Evolutionary conservation across 2,797 vertebrate species (phyloP).

Genomic region (Rallus crepitans): DNA sequence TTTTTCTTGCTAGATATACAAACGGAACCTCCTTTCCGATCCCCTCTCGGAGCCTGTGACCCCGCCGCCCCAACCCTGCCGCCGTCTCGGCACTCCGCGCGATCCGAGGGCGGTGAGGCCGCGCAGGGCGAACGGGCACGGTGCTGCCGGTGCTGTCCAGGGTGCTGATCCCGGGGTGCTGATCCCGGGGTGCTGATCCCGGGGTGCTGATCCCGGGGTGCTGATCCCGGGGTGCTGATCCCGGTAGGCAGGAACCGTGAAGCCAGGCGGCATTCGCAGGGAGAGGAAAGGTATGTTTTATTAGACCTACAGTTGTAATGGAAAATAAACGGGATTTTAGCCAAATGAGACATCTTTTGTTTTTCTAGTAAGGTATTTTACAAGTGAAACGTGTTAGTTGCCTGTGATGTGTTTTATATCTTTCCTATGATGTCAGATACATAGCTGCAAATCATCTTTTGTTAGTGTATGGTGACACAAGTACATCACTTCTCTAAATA

Average conservation of each 20-base stretch:
- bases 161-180: not conserved
- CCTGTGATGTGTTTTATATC: not conserved
- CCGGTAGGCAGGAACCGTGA: accelerated
- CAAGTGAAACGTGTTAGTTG: not conserved
- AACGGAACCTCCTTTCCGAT: accelerated
- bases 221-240: constrained; percentile 37
- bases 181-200: too few relatives aligned
- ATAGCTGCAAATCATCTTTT: not conserved
- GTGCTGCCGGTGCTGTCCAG: not conserved
- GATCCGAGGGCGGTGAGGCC: too few relatives aligned
- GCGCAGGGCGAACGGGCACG: not conserved
- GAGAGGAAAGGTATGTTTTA: too few relatives aligned
- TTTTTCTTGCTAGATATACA: accelerated
- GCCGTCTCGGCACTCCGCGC: too few relatives aligned
- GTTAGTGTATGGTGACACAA: not conserved
- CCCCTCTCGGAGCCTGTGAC: accelerated
- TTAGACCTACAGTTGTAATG: accelerated
- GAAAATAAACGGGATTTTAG: not conserved
- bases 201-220: too few relatives aligned
- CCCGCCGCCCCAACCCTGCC: too few relatives aligned
- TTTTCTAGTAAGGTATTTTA: not conserved
- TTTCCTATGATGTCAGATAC: not conserved
- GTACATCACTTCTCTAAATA: not conserved
- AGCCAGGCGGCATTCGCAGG: accelerated
- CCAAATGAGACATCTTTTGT: not conserved